A percentile compares a stretch with the other conserved stretches of the same genome.
These are phyloP conservation scores for Ichneumon xanthorius DNA, from an alignment of 2,888 invertebrate species.

Conservation along the genomic window DNA sequence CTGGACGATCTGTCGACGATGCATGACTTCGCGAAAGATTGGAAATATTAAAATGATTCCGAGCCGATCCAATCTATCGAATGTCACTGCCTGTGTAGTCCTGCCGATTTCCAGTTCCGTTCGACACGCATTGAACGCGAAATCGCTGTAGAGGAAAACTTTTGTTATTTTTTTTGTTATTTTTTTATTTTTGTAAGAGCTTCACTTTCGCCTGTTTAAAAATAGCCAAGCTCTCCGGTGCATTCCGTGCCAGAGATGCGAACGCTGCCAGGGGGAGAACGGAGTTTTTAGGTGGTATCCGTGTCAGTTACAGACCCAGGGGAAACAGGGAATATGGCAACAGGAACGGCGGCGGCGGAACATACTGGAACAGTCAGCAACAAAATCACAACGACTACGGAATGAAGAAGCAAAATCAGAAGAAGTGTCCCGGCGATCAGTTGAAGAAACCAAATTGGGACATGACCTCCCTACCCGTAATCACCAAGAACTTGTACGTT, in stretches of 20 bases:
- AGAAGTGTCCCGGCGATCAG: constrained; percentile 90
- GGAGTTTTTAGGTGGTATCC: constrained; percentile 35
- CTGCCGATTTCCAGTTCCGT: background rate
- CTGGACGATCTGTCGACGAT: background rate
- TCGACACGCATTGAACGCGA: too few relatives aligned
- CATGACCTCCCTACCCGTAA: constrained; percentile 90
- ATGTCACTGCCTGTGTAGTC: background rate
- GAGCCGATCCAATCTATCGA: background rate
- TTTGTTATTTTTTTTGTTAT: background rate
- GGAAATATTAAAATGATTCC: background rate
- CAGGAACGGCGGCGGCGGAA: constrained; percentile 79
- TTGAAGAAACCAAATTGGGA: constrained; percentile 95
- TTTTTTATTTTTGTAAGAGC: background rate
- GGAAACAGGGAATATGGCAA: constrained; percentile 82
- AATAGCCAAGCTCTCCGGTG: background rate
- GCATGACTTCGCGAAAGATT: background rate
- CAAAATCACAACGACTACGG: constrained; percentile 73
- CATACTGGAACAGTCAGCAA: constrained; percentile 81
- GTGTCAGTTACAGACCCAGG: constrained; percentile 80
- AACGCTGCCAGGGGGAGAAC: background rate
- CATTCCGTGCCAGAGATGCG: background rate
- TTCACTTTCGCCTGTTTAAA: background rate
- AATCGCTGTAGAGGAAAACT: too few relatives aligned
- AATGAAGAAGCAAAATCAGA: constrained; percentile 80
- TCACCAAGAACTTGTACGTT: constrained; percentile 96